These are phyloP conservation scores for Tetramorium bicarinatum DNA, from an alignment of 2,888 invertebrate genomes.

Conservation along the genomic window DNA sequence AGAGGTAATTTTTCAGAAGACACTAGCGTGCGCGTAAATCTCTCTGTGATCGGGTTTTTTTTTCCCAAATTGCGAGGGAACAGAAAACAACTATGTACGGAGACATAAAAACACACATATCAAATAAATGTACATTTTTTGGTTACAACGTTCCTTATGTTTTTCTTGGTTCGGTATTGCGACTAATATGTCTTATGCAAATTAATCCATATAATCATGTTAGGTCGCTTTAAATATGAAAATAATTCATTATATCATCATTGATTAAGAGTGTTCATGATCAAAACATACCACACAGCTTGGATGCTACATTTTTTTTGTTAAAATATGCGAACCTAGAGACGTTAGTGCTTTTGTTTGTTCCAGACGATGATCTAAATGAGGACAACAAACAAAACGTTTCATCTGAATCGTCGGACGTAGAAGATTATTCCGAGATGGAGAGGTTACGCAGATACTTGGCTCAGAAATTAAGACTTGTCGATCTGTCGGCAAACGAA, in stretches of 20 bases:
- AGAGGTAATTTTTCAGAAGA: conserved; percentile 38
- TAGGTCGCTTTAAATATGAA: background rate
- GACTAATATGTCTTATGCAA: background rate
- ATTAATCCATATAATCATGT: background rate
- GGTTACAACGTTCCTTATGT: background rate
- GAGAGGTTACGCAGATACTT: conserved; percentile 90
- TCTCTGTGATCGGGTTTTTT: background rate
- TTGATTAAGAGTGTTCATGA: background rate
- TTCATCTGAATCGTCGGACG: conserved; percentile 69
- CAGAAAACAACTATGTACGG: background rate
- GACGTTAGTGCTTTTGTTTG: background rate
- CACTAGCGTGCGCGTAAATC: background rate
- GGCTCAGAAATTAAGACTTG: conserved; percentile 89
- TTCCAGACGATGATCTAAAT: conserved; percentile 59
- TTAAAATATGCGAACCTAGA: background rate
- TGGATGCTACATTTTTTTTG: background rate
- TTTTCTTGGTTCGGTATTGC: background rate
- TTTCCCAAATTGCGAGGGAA: background rate
- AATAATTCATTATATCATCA: background rate
- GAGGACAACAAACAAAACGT: conserved; percentile 61
- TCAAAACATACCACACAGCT: background rate
- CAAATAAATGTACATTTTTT: background rate
- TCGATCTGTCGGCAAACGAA: conserved; percentile 85
- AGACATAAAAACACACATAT: background rate
- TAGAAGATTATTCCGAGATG: conserved; percentile 87